Base-by-base conservation (phyloP, 2,888 invertebrate species). In the Rotaria magnacalcarata region DNA sequence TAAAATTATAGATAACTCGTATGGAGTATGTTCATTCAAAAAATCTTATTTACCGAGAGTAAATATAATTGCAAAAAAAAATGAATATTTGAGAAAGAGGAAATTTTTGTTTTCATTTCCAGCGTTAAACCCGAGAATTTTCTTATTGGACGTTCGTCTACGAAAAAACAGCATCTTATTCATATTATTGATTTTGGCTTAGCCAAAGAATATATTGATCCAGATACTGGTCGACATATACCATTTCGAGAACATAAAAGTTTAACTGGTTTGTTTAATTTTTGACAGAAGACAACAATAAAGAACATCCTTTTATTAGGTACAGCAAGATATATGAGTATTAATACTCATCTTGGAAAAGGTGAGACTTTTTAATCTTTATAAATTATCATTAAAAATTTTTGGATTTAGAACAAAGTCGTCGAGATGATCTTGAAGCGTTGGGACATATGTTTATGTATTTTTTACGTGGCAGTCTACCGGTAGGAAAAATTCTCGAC, bases 361-460 rank as follows among this genome's bases (percentile, higher is more conserved):
- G 95, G 95, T 94, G 91, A 92, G 90, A 87, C 34, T 27, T 19
- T 52, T 80, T 43, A 56, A 21, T 43, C 19, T 21, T n/a, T 41
- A 27, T 34, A 75, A 34, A 47, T 50, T 85, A 75, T 67, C 19
- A 67, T 47, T 47, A n/a, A 10, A 24, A 47, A 34, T 34, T 47
- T 8, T 6, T 24, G 24, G 14, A 47, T 80, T 21, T 80, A 80
- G 99, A 99, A 93, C 99, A 99, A 94, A 97, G 97, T 91, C 94
- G 99, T 92, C 94, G 99, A 91, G 99, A 99, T 93, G 99, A 99
- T 93, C 93, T 99, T 92, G 99, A 99, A 93, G 99, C 99, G 88
- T 93, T 99, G 90, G 99, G 99, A 89, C 98, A 99, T 93, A 99
- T 99, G 99, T 99, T 99, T 93, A 98, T 99, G 98, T 99, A 99